phyloP scores from a whole-genome alignment of 2,888 invertebrate genomes.

The Chaitophorus viminalis region DNA sequence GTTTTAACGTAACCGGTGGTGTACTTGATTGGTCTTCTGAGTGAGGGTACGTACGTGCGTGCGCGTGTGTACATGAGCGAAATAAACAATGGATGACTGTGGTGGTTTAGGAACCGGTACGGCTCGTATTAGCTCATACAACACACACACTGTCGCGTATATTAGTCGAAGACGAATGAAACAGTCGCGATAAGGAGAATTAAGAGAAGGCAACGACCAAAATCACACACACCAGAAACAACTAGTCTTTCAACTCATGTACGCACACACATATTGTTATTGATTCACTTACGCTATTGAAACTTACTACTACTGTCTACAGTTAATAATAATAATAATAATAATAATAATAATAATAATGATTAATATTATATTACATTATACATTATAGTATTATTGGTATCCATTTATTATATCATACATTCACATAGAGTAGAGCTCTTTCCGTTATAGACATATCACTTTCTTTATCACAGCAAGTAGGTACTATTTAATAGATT shows the following conservation, averaged over 20 bases:
- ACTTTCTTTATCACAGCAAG: background rate
- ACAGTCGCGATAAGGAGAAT: background rate
- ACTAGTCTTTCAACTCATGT: slow-evolving; percentile 1
- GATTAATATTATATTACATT: background rate
- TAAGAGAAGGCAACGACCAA: slow-evolving; percentile 54
- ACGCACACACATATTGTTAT: background rate
- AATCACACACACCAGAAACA: background rate
- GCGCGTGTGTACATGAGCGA: slow-evolving; percentile 7
- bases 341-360: background rate
- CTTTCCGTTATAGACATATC: background rate
- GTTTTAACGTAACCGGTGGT: background rate
- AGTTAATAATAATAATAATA: background rate
- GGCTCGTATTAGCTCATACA: background rate
- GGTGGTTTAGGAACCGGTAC: slow-evolving; percentile 34
- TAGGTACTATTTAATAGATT: too few species aligned
- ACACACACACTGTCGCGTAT: background rate
- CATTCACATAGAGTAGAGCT: background rate
- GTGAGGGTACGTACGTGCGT: background rate
- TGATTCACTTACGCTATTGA: background rate
- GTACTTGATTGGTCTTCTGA: background rate
- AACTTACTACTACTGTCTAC: background rate
- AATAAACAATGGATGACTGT: slow-evolving; percentile 31
- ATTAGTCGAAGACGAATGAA: slow-evolving; percentile 3
- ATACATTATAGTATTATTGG: too few species aligned
- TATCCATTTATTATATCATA: background rate